A percentile compares a stretch with the other conserved stretches of the same genome.
phyloP scores from a whole-genome alignment of 2,888 invertebrate genomes.

The Steromphala cineraria region DNA sequence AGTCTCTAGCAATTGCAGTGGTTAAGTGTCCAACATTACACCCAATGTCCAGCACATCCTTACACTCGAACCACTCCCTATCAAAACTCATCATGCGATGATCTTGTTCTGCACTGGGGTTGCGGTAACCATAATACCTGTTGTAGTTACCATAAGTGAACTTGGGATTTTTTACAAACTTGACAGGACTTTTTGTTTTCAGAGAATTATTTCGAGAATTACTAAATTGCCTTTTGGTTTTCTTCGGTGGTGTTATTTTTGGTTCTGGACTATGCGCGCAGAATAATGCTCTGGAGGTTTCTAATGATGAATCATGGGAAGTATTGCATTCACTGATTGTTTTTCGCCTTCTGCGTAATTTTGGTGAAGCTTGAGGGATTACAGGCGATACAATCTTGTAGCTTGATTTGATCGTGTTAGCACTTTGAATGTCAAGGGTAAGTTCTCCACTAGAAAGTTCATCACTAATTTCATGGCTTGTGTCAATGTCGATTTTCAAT shows the following conservation, averaged over 20 bases:
- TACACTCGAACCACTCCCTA: slow-evolving; percentile 88
- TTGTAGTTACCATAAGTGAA: slow-evolving; percentile 98
- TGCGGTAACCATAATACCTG: slow-evolving; percentile 96
- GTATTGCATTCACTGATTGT: slow-evolving; percentile 56
- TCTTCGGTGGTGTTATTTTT: slow-evolving; percentile 45
- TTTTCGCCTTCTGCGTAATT: slow-evolving; percentile 54
- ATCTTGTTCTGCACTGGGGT: slow-evolving; percentile 85
- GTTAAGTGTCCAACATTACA: slow-evolving; percentile 98
- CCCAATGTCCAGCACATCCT: slow-evolving; percentile 96
- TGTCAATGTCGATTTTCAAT: slow-evolving; percentile 53
- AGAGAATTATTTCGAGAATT: slow-evolving; percentile 27
- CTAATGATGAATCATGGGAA: slow-evolving; percentile 30
- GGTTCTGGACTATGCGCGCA: slow-evolving; percentile 31
- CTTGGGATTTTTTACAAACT: slow-evolving; percentile 77
- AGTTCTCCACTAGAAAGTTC: neutral
- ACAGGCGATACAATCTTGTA: slow-evolving; percentile 67
- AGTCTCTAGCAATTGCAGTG: slow-evolving; percentile 89
- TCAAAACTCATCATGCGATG: slow-evolving; percentile 89
- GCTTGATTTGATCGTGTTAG: neutral
- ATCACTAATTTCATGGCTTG: neutral
- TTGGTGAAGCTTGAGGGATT: slow-evolving; percentile 63
- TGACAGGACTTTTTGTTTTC: slow-evolving; percentile 34
- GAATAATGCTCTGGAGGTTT: slow-evolving; percentile 36
- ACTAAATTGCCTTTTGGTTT: slow-evolving; percentile 40
- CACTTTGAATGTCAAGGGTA: neutral